Evolutionary conservation across 2,113 vertebrate genomes (phyloP), one percentile per base, ranked within the genome.

Genomic region (Ibidorhyncha struthersii): DNA sequence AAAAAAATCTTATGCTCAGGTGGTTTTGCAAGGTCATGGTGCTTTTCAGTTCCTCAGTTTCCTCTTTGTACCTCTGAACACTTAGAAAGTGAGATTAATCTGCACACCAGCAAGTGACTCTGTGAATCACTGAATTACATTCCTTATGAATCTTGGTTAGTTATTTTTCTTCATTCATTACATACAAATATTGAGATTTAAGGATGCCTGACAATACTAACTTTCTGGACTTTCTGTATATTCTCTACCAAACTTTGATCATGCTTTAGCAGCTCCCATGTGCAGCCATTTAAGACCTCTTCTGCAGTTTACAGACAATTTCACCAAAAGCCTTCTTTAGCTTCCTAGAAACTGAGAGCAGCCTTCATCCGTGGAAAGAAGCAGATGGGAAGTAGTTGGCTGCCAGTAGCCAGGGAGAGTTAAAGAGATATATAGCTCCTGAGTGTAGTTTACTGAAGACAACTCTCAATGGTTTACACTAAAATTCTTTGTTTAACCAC

Each of bases 401-500:
- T 93, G 90, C 58, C n/a, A 78, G 63, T 61, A 92, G 67, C 67
- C 74, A 92, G 76, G 50, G 76, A 96, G 52, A 83, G 41, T 81
- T 94, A 93, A 94, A 88, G 45, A 95, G 63, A 71, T 77, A 59
- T 66, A 88, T 38, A 88, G 38, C 50, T 81, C 80, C 52, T 74
- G 67, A 86, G 82, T 74, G 32, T 36, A 93, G 86, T 90, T 94
- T 95, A 77, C 76, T 89, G 41, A 92, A 70, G 66, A 90, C 26
- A 88, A 15, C 15, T 94, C 59, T 93, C 76, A 63, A 4, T 26
- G 82, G 50, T 88, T 92, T 90, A 77, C 71, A 62, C 78, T 92
- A 70, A 95, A 96, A 92, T 83, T 89, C 82, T 93, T 94, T 94
- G 67, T 95, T 97, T 93, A 90, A 93, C 66, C 38, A 74, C 91